Base-by-base conservation (phyloP, 1,140 invertebrate genomes). In the Ridgeia piscesae region DNA sequence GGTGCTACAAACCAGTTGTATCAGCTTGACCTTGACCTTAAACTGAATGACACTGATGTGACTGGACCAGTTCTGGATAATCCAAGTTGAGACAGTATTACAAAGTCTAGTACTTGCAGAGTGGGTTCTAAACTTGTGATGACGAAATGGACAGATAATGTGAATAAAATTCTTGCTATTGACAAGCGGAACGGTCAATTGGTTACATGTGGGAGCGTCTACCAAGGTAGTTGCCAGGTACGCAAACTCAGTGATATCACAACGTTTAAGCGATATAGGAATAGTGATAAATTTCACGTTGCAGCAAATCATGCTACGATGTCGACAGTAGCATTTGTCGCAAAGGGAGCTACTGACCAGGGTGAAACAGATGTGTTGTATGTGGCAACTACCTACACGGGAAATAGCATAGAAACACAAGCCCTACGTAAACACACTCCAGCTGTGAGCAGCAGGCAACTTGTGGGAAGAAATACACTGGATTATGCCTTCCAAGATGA, bases 121-220 rank as follows among this genome's bases (percentile, higher is more conserved):
- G 89, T 14, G 93, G 93, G 91, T 91, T 77, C 77, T n/a, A n/a
- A n/a, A 34, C 27, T n/a, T 21, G 92, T 35, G 88, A 58, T 88
- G n/a, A 98, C 94, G 98, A 98, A 96, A 98, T 98, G 42, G 4
- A 98, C 98, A 9, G 98, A 99, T 96, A 99, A 99, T 96, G 97
- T 98, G 93, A 99, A 99, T 96, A 99, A 99, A 96, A 98, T 98
- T 88, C 96, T 99, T 93, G 97, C 99, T 89, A 98, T 99, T 93
- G 98, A 99, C 96, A 98, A 98, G 94, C 97, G 97, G 14, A 98
- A 98, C 92, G 97, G 98, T n/a, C 97, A 98, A 89, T 96, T 99
- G 35, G 98, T 99, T 93, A 97, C 97, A 8, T 99, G 99, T 96
- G 99, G 99, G 21, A 98, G 98, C 93, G 96, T 99, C 58, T 98